Evolutionary conservation across 2,113 vertebrate species (phyloP).

Genomic region (Zapornia atra): DNA sequence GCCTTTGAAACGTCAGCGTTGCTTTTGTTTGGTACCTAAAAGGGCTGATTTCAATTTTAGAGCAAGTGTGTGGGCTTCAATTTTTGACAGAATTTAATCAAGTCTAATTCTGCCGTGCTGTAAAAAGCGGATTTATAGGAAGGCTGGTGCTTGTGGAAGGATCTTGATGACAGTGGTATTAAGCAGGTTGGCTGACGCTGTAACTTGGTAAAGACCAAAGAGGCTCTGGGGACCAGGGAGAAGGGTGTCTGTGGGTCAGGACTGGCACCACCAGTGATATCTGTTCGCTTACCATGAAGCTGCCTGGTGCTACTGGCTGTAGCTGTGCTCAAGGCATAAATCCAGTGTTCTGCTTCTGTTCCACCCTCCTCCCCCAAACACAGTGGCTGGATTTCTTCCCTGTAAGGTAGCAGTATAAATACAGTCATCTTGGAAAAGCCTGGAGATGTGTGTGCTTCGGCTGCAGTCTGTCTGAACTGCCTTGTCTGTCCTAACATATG

Average conservation of each 20-base stretch:
- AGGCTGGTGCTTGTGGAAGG: neutral
- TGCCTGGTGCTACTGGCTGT: fast-evolving
- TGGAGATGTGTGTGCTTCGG: fast-evolving
- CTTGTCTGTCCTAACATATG: fast-evolving
- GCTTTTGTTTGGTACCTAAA: constrained; percentile 5
- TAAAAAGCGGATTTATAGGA: neutral
- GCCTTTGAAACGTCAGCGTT: neutral
- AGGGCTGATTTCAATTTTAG: neutral
- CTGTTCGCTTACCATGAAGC: fast-evolving
- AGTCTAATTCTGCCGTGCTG: neutral
- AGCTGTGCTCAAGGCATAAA: neutral
- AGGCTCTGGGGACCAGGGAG: neutral
- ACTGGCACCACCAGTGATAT: neutral
- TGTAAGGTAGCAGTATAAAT: neutral
- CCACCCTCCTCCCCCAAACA: neutral
- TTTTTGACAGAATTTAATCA: constrained; percentile 41
- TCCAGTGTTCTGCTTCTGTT: neutral
- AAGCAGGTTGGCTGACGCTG: neutral
- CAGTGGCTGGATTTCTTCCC: neutral
- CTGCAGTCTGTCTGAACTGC: neutral
- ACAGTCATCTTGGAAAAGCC: neutral
- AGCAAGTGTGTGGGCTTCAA: constrained; percentile 5
- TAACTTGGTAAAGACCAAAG: neutral
- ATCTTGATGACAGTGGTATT: neutral
- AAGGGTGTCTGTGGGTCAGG: fast-evolving